A percentile compares a stretch with the other conserved stretches of the same genome.
Conservation (phyloP, 1,140 invertebrate genomes). For the Bemisia tabaci region DNA sequence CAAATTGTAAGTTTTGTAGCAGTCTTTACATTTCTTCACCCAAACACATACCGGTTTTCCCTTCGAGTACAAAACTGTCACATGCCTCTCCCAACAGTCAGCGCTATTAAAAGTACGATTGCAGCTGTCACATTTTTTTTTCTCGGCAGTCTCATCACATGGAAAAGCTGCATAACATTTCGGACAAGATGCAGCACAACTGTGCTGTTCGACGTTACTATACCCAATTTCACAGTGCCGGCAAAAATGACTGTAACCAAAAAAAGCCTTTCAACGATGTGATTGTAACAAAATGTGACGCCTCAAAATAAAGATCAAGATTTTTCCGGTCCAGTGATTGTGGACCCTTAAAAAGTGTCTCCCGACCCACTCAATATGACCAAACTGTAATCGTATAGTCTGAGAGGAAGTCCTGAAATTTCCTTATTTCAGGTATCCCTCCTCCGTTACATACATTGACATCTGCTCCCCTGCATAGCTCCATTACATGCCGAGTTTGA, state of each 20-base stretch:
- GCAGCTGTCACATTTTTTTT: not conserved
- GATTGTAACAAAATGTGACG: not conserved
- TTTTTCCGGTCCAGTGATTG: not conserved
- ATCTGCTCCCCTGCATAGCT: not conserved
- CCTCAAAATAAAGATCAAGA: not conserved
- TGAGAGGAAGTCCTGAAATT: not conserved
- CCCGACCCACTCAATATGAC: not conserved
- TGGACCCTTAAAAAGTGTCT: not conserved
- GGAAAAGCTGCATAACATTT: not conserved
- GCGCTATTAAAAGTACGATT: not conserved
- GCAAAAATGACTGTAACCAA: not conserved
- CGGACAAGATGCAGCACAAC: not conserved
- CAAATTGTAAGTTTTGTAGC: not conserved
- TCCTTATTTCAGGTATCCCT: not conserved
- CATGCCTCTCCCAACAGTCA: not conserved
- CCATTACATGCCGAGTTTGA: not conserved
- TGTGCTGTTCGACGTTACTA: not conserved
- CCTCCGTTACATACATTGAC: not conserved
- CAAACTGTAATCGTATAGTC: not conserved
- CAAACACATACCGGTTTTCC: not conserved
- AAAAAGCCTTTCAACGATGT: not conserved
- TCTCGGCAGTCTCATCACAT: not conserved
- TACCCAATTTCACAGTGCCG: not conserved
- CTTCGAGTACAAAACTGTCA: not conserved
- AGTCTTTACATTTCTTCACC: not conserved